Conservation (phyloP, 1,140 invertebrate species). For the Mya arenaria region DNA sequence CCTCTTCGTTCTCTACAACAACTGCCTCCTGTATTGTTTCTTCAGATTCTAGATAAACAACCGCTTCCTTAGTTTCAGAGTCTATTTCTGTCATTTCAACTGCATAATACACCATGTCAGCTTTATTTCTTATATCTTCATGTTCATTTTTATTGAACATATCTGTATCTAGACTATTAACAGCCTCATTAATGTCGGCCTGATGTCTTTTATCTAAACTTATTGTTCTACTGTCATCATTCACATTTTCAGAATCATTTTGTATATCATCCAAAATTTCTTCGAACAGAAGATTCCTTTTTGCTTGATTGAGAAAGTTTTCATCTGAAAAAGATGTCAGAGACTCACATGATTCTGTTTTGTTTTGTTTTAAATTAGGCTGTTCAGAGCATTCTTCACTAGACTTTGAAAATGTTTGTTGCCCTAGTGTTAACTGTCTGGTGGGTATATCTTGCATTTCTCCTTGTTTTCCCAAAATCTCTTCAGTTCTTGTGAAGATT, state of each 20-base stretch:
- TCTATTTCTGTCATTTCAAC: constrained; percentile 32
- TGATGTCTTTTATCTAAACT: neutral
- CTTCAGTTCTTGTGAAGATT: no score
- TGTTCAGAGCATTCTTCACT: no score
- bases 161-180: constrained; percentile 6
- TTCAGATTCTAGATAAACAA: constrained; percentile 36
- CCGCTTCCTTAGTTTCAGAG: constrained; percentile 40
- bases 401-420: no score
- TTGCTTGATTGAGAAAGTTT: no score
- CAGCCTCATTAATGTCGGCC: neutral
- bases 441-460: no score
- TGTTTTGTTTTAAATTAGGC: no score
- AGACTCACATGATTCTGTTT: no score
- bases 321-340: no score
- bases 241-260: neutral
- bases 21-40: constrained; percentile 7
- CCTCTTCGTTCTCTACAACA: neutral
- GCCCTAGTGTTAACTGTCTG: no score
- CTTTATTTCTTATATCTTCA: neutral
- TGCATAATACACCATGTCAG: constrained; percentile 30
- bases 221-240: neutral
- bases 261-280: no score
- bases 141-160: neutral
- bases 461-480: no score
- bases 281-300: no score